Conservation (phyloP, 37 sponge, comb jelly and placozoan species). For the Spongilla lacustris region DNA sequence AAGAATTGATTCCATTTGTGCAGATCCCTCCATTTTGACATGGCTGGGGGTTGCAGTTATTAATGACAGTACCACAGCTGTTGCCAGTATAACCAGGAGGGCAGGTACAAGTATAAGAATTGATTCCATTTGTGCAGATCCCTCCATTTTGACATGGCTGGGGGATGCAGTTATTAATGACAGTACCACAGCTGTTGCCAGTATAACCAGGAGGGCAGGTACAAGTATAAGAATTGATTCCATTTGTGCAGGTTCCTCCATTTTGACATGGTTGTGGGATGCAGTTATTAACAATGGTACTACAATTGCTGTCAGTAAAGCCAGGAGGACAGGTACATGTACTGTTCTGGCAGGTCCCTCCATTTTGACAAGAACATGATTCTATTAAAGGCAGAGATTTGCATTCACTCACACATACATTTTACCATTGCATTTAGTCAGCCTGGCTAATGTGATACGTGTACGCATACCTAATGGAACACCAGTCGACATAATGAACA, state of each 20-base stretch:
- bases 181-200: constrained; percentile 31
- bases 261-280: constrained; percentile 51
- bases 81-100: constrained; percentile 29
- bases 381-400: no score
- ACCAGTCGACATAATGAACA: no score
- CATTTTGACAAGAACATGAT: constrained; percentile 31
- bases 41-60: constrained; percentile 30
- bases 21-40: constrained; percentile 65
- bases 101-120: constrained; percentile 52
- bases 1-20: constrained; percentile 15
- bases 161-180: constrained; percentile 29
- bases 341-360: constrained; percentile 54
- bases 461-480: no score
- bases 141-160: constrained; percentile 45
- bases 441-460: no score
- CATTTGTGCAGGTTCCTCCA: constrained; percentile 43
- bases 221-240: constrained; percentile 7
- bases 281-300: constrained; percentile 36
- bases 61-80: constrained; percentile 18
- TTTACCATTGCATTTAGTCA: no score
- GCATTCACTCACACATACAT: no score
- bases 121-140: constrained; percentile 5
- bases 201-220: constrained; percentile 39
- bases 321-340: constrained; percentile 46
- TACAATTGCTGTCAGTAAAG: constrained; percentile 44